Evolutionary conservation across 2,113 vertebrate species (phyloP).

Genomic region (Cavia aperea): DNA sequence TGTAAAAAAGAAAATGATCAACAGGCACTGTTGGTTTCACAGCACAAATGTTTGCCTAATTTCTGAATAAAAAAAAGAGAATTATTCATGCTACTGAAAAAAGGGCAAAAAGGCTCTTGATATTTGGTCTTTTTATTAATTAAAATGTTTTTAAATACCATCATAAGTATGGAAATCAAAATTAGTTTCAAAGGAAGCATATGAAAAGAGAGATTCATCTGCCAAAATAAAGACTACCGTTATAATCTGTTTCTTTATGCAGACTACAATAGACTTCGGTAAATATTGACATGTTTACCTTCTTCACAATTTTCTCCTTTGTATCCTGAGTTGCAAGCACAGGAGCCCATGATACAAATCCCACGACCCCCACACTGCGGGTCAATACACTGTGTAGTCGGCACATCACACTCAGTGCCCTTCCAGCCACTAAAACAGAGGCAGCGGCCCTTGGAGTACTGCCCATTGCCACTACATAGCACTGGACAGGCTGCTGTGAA

Average conservation of each 20-base stretch:
- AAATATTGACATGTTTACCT: constrained; percentile 81
- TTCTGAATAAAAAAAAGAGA: background rate
- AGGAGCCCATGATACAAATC: constrained; percentile 91
- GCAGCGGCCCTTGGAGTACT: constrained; percentile 97
- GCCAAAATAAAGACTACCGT: background rate
- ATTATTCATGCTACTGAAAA: background rate
- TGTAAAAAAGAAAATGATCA: background rate
- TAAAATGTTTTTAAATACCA: background rate
- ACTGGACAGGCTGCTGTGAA: constrained; percentile 92
- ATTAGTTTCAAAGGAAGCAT: background rate
- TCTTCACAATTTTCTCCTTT: constrained; percentile 94
- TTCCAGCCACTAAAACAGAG: constrained; percentile 98
- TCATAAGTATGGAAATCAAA: constrained; percentile 12
- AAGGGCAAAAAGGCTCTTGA: background rate
- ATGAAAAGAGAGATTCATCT: background rate
- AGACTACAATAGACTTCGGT: constrained; percentile 5
- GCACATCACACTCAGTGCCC: constrained; percentile 94
- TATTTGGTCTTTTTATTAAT: background rate
- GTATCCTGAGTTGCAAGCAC: constrained; percentile 93
- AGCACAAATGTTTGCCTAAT: background rate
- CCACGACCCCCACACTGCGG: constrained; percentile 91
- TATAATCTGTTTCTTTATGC: constrained; percentile 9
- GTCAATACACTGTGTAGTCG: constrained; percentile 89
- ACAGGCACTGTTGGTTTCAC: background rate
- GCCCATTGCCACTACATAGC: constrained; percentile 94